These are phyloP conservation scores for Drosophila picticornis DNA, from an alignment of 2,888 invertebrate species.

Conservation along the genomic window DNA sequence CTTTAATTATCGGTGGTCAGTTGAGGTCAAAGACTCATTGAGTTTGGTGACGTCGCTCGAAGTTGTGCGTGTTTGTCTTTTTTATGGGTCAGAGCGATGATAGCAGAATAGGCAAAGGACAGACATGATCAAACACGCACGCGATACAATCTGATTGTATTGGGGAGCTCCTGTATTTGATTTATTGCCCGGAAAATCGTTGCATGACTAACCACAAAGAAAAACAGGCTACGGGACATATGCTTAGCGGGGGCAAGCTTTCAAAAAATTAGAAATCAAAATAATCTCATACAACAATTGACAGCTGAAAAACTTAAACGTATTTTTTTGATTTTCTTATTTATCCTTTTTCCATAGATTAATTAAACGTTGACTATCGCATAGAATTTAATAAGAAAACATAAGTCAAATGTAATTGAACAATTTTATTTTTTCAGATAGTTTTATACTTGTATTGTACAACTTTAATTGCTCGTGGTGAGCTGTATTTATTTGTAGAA, in stretches of 20 bases:
- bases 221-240: background rate
- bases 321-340: background rate
- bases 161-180: background rate
- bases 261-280: background rate
- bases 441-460: background rate
- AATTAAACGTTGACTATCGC: background rate
- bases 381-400: background rate
- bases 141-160: background rate
- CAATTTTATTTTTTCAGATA: background rate
- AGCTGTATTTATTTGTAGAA: background rate
- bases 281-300: background rate
- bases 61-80: constrained; percentile 11
- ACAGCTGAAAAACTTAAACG: background rate
- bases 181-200: constrained; percentile 1
- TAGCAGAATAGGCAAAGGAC: background rate
- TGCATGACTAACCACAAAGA: background rate
- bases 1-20: constrained; percentile 18
- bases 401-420: background rate
- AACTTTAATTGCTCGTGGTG: background rate
- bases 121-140: background rate
- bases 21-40: constrained; percentile 42
- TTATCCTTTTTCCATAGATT: background rate
- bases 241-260: background rate
- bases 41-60: constrained; percentile 5
- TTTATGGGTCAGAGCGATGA: background rate